These are phyloP conservation scores for Aphidius colemani DNA, from an alignment of 2,888 invertebrate species.

Conservation along the genomic window DNA sequence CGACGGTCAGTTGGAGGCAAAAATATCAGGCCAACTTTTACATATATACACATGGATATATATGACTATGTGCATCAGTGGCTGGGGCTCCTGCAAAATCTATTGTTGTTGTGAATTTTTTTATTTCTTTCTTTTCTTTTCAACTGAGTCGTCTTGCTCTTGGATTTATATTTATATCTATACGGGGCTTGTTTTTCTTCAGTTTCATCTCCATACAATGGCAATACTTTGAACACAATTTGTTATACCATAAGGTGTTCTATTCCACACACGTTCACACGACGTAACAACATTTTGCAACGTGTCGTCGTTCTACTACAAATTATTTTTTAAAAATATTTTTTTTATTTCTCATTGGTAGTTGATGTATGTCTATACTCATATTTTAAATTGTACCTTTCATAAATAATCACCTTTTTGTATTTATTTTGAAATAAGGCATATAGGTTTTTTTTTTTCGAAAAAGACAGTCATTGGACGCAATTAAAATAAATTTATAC, in stretches of 20 bases:
- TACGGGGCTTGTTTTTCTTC: too few relatives aligned
- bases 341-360: conserved; percentile 1
- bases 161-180: neutral
- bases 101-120: conserved; percentile 8
- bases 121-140: neutral
- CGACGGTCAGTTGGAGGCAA: conserved; percentile 34
- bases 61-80: conserved; percentile 5
- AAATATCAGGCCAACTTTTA: conserved; percentile 12
- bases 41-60: conserved; percentile 19
- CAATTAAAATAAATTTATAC: too few relatives aligned
- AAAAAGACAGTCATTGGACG: too few relatives aligned
- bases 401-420: neutral
- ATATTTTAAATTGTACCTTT: neutral
- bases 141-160: conserved; percentile 11
- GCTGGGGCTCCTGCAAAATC: conserved; percentile 21
- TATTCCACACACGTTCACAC: conserved; percentile 25
- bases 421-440: neutral
- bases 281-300: conserved; percentile 15
- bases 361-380: neutral
- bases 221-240: conserved; percentile 44
- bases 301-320: neutral
- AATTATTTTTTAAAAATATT: conserved; percentile 13
- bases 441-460: too few relatives aligned
- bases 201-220: conserved; percentile 58
- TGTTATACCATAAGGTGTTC: conserved; percentile 46